Evolutionary conservation across 2,113 vertebrate species (phyloP).

Genomic region (Bos indicus): DNA sequence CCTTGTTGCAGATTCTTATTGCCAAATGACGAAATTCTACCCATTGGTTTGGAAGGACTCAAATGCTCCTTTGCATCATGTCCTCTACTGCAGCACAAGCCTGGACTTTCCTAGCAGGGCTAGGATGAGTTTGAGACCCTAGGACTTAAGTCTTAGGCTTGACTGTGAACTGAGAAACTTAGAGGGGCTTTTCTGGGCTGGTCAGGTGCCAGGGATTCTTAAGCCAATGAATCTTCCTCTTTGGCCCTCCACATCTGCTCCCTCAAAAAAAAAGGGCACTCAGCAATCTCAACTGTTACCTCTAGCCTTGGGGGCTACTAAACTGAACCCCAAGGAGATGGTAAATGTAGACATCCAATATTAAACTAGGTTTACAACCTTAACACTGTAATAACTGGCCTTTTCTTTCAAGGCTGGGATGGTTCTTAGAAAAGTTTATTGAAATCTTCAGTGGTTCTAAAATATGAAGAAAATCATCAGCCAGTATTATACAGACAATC

Average conservation of each 20-base stretch:
- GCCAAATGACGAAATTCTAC: neutral
- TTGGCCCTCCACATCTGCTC: neutral
- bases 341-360: neutral
- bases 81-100: neutral
- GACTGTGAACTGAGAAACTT: neutral
- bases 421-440: conserved; percentile 25
- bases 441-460: conserved; percentile 4
- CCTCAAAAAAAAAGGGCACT: neutral
- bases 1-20: conserved; percentile 13
- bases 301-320: neutral
- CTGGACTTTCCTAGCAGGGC: neutral
- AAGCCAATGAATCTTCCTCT: neutral
- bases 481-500: conserved; percentile 16
- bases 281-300: neutral
- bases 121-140: neutral
- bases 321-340: neutral
- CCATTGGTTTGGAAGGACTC: neutral
- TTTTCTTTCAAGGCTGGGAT: conserved; percentile 10
- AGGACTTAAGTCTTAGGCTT: neutral
- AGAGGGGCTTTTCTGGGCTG: neutral
- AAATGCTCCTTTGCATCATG: neutral
- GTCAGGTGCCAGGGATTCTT: neutral
- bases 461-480: conserved; percentile 28
- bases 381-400: neutral
- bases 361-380: conserved; percentile 1